Base-by-base conservation (phyloP, 2,797 vertebrate genomes). In the Borostomias antarcticus region DNA sequence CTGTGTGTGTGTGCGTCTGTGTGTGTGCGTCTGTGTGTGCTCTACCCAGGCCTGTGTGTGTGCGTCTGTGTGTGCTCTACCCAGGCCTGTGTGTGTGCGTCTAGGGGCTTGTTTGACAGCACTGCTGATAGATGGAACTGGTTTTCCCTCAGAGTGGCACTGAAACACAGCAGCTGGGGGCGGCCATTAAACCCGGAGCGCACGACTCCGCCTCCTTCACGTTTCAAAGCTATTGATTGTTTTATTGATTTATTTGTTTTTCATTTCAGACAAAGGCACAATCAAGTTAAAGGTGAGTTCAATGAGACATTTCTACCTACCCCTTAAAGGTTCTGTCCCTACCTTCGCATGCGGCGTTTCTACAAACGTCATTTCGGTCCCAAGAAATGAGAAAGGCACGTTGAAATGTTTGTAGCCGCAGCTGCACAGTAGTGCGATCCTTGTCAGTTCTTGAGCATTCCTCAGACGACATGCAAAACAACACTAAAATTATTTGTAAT, bases 231-330 rank as follows among this genome's bases (percentile, higher is more conserved):
- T 19, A 1, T 10, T 33, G 52, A 9, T 30, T 30, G 52, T 43
- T 40, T n/a, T 5, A 4, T 21, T 19, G 19, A 47, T 40, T 21
- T 61, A 21, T 40, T 23, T 60, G 2, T 59, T 76, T 73, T 79
- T 62, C 71, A 2, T 86, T 93, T 82, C 80, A 97, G 96, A 95
- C 84, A 98, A 97, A 94, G 95, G 95, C 77, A 93, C 91, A 56
- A 84, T 97, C 81, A 96, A 93, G 73, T 82, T 98, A 69, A 94
- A 96, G 96, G 96, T 97, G 84, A 94, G 95, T 76, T 10, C 21
- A 29, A 7, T 17, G n/a, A 13, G 32, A 11, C 28, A 19, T 29
- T 64, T 54, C 50, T 15, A n/a, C 19, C 29, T 21, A 17, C 13
- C 17, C 10, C 25, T 28, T 3, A 21, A n/a, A n/a, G n/a, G n/a